Evolutionary conservation across 2,888 invertebrate genomes (phyloP), one percentile per base, ranked within the genome.

Genomic region (Patella pellucida): DNA sequence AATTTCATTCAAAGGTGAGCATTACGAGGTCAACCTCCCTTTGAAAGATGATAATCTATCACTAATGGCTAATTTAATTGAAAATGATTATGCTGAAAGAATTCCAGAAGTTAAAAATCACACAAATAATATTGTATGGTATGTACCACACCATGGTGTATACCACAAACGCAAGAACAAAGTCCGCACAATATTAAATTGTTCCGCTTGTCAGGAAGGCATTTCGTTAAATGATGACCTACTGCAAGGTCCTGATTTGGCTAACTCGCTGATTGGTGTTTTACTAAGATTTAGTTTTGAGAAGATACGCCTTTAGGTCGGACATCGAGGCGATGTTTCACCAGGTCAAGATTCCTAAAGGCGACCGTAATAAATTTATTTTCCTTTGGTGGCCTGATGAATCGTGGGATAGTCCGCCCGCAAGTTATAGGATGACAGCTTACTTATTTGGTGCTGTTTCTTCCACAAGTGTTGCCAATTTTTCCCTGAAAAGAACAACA

Each of bases 71-170:
- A n/a, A n/a, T n/a, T n/a, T 73, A 15, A 19, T 27, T 67, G 67
- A 19, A 73, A 73, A 15, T 69, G 72, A 15, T 72, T 78, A 69
- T 50, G 72, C 52, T 77, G 77, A 75, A 23, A 27, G 4, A 74
- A 67, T 41, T 77, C 76, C 71, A n/a, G 67, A n/a, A 16, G 19
- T 23, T 70, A n/a, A 5, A 19, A 41, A 27, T 11, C 9, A 7
- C 51, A 70, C 41, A 54, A 54, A 27, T 14, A 70, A 16, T 70
- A 31, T 54, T n/a, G n/a, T 67, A 27, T 81, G 81, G 79, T 82
- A 82, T 73, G 19, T 82, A 5, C 82, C 79, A 52, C 73, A 74
- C 19, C 76, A 74, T 62, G 79, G 77, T 19, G 76, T 79, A 11
- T 81, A 75, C 68, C 80, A 81, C 52, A 78, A 75, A 11, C 50